A percentile compares a stretch with the other conserved stretches of the same genome.
phyloP scores from a whole-genome alignment of 2,888 invertebrate species.

The Cephus rjabovi region DNA sequence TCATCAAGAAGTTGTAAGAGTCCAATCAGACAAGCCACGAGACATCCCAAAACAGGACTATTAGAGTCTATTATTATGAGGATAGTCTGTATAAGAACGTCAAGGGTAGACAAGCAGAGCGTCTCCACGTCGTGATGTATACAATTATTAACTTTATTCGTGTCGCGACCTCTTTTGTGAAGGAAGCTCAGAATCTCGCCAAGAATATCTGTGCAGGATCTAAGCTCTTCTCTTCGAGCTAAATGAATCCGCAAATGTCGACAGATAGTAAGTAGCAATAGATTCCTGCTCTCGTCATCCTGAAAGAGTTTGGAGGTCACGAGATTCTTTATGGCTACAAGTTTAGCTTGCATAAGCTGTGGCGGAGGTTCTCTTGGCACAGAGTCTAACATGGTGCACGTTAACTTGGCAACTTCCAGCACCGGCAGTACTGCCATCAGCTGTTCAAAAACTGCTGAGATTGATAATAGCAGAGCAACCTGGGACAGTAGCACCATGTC shows the following conservation, averaged over 20 bases:
- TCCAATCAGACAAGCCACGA: conserved; percentile 89
- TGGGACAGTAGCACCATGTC: conserved; percentile 84
- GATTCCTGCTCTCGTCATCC: conserved; percentile 85
- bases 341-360: conserved; percentile 81
- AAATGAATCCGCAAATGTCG: conserved; percentile 87
- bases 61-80: conserved; percentile 84
- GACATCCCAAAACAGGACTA: conserved; percentile 79
- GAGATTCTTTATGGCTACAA: conserved; percentile 85
- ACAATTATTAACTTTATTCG: conserved; percentile 73
- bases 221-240: conserved; percentile 82
- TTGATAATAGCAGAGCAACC: conserved; percentile 84
- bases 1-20: conserved; percentile 88
- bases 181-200: conserved; percentile 83
- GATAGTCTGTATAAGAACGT: conserved; percentile 88
- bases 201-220: conserved; percentile 87
- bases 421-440: conserved; percentile 80
- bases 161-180: conserved; percentile 70
- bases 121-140: conserved; percentile 86
- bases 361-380: conserved; percentile 77
- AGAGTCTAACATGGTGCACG: conserved; percentile 83
- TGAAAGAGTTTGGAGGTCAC: conserved; percentile 80
- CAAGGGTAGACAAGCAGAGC: conserved; percentile 82
- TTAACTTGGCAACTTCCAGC: conserved; percentile 82
- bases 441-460: conserved; percentile 87
- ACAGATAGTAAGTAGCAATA: conserved; percentile 85